Evolutionary conservation across 2,888 invertebrate species (phyloP), one percentile per base, ranked within the genome.

Genomic region (Catocala fraxini): DNA sequence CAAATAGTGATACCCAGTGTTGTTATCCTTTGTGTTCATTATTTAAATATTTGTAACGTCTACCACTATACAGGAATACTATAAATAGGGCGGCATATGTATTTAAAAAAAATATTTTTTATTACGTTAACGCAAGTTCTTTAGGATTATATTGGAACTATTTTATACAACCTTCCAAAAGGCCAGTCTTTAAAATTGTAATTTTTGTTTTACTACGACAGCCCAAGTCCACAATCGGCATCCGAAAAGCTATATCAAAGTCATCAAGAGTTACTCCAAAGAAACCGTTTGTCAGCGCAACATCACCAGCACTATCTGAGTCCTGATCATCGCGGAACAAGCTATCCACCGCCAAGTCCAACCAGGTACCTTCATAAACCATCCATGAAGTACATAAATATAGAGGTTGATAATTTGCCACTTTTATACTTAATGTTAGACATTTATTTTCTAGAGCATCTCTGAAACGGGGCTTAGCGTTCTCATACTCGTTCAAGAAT

Each of bases 311-410:
- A 87, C 56, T 86, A 81, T 65, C 84, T 93, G 53, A 82, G 70
- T 0, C 89, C 96, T 9, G 95, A 96, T 77, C 95, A 96, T 81
- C 95, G 96, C 76, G 97, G 97, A 65, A 96, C 96, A 65, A 97
- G 97, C 70, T 97, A 98, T 87, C 97, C 98, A 59, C 98, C 98
- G 6, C 97, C 97, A 33, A 97, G 97, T 71, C 97, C 91, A 84
- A 80, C 95, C 86, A 83, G 93, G 95, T 89, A 90, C 15, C 1
- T 13, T 12, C 13, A n/a, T 11, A 49, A 4, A 39, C 47, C 4
- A n/a, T 39, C 34, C 51, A 4, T 51, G 25, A 25, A 25, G 25
- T 25, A 25, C 25, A 25, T 25, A 25, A 1, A 25, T 25, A 25
- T 25, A 25, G 3, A 25, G 1, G 4, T 13, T 9, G 7, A 13